Conservation (phyloP, 2,888 invertebrate species). For the Drosophila kanekoi region DNA sequence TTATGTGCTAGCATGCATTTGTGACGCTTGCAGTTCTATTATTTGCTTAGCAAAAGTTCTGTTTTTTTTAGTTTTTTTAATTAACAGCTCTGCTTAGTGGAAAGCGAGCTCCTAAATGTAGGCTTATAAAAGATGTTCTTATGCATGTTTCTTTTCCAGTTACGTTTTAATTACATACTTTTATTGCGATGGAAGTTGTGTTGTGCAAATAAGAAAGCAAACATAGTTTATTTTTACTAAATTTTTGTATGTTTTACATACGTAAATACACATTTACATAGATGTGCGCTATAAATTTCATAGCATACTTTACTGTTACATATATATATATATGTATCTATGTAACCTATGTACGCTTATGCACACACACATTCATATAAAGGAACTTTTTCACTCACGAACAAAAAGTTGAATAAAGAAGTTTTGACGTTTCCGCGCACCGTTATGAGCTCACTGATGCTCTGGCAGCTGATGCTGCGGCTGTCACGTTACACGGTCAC, state of each 20-base stretch:
- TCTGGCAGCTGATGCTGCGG: conserved; percentile 62
- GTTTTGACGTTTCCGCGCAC: conserved; percentile 54
- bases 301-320: conserved; percentile 17
- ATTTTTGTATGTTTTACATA: not conserved
- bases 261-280: not conserved
- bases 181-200: too few species aligned
- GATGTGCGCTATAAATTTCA: not conserved
- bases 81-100: not conserved
- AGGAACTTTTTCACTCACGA: conserved; percentile 41
- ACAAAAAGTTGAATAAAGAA: conserved; percentile 27
- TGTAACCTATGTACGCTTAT: conserved; percentile 19
- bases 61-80: not conserved
- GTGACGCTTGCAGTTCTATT: not conserved
- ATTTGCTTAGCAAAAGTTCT: not conserved
- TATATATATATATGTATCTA: conserved; percentile 29
- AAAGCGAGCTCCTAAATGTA: too few species aligned
- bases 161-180: too few species aligned
- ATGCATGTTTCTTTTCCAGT: too few species aligned
- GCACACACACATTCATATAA: conserved; percentile 9
- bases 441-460: conserved; percentile 63
- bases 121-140: too few species aligned
- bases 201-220: too few species aligned
- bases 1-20: conserved; percentile 5
- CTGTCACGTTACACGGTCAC: conserved; percentile 52
- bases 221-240: too few species aligned